A percentile compares a stretch with the other conserved stretches of the same genome.
Evolutionary conservation across 2,797 vertebrate species (phyloP).

Genomic region (Microctenopoma stevenorrisi): DNA sequence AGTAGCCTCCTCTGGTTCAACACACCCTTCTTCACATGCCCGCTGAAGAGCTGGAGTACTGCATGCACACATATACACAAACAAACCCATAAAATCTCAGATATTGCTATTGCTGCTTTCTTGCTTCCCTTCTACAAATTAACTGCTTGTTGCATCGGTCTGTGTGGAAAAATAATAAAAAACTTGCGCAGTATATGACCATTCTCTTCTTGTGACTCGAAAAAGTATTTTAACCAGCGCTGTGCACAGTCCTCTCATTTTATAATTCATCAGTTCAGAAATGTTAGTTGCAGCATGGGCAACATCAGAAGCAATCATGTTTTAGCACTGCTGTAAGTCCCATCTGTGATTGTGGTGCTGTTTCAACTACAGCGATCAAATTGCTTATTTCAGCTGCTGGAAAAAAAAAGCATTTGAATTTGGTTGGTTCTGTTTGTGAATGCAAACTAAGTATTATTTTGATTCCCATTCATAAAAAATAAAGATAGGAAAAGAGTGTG

Average conservation of each 20-base stretch:
- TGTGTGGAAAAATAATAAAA: slow-evolving; percentile 16
- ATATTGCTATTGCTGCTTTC: slow-evolving; percentile 33
- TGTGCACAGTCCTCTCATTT: slow-evolving; percentile 42
- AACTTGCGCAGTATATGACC: neutral
- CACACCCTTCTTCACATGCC: slow-evolving; percentile 73
- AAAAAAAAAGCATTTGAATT: slow-evolving; percentile 22
- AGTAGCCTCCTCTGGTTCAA: slow-evolving; percentile 70
- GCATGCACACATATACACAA: slow-evolving; percentile 45
- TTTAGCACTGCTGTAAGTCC: slow-evolving; percentile 58
- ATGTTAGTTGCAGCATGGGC: slow-evolving; percentile 56
- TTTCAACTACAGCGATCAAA: slow-evolving; percentile 61
- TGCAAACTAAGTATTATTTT: slow-evolving; percentile 34
- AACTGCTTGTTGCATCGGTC: slow-evolving; percentile 24
- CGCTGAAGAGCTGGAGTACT: slow-evolving; percentile 58
- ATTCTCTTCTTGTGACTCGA: slow-evolving; percentile 34
- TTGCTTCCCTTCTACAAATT: slow-evolving; percentile 27
- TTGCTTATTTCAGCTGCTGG: slow-evolving; percentile 54
- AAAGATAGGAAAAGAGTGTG: neutral
- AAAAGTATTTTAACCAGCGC: slow-evolving; percentile 33
- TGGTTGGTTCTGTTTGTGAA: slow-evolving; percentile 3
- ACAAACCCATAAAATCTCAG: slow-evolving; percentile 19
- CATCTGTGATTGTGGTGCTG: slow-evolving; percentile 66
- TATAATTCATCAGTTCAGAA: slow-evolving; percentile 52
- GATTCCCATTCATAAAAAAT: slow-evolving; percentile 38
- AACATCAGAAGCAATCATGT: slow-evolving; percentile 66